phyloP scores from a whole-genome alignment of 2,888 invertebrate genomes.

The Ophioninae sp. region DNA sequence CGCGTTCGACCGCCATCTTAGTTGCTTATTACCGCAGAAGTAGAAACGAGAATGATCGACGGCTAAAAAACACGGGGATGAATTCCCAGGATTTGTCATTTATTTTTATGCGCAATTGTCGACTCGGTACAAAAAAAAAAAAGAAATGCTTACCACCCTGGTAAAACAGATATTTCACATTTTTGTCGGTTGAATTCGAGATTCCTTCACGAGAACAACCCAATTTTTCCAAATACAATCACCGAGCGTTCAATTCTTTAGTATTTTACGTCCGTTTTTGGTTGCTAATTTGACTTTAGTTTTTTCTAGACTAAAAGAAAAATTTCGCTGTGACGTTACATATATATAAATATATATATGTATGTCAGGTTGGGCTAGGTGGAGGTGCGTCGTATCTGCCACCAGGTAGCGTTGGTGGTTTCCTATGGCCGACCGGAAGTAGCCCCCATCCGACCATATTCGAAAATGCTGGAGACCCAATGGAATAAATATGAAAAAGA shows the following conservation, averaged over 20 bases:
- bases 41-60: neutral
- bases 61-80: neutral
- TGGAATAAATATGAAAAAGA: constrained; percentile 72
- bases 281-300: neutral
- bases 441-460: constrained; percentile 79
- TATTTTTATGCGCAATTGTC: neutral
- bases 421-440: constrained; percentile 77
- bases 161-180: neutral
- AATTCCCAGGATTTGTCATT: neutral
- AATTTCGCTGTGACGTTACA: neutral
- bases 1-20: neutral
- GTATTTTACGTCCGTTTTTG: neutral
- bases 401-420: constrained; percentile 78
- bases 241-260: neutral
- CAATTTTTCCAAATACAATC: neutral
- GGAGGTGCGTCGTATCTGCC: constrained; percentile 79
- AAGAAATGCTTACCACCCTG: neutral
- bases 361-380: constrained; percentile 75
- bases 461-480: constrained; percentile 77
- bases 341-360: constrained; percentile 10
- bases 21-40: constrained; percentile 1
- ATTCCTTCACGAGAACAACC: neutral
- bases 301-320: neutral
- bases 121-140: neutral
- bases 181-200: neutral